These are phyloP conservation scores for Lordiphosa collinella DNA, from an alignment of 1,140 invertebrate species.

Conservation along the genomic window DNA sequence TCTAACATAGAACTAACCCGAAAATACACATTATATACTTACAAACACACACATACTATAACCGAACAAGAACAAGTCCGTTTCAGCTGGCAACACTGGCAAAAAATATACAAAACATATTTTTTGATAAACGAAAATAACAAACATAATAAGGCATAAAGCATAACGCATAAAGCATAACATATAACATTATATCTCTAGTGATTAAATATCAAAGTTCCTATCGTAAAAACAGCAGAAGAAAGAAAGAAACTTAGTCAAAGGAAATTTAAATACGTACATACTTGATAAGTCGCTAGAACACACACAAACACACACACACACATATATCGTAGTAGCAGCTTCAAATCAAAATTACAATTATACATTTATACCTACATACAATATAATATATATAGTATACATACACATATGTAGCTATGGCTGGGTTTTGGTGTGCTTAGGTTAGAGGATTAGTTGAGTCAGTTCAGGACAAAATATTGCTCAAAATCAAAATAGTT, in stretches of 20 bases:
- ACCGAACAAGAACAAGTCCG: constrained; percentile 64
- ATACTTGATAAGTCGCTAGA: constrained; percentile 25
- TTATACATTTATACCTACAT: constrained; percentile 30
- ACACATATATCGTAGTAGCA: constrained; percentile 38
- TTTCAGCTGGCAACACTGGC: constrained; percentile 73
- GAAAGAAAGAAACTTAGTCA: background rate
- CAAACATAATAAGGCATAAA: constrained; percentile 30
- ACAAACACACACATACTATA: too few relatives aligned
- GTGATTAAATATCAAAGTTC: constrained; percentile 79
- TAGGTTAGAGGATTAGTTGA: constrained; percentile 23
- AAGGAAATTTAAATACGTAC: constrained; percentile 66
- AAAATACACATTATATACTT: constrained; percentile 10
- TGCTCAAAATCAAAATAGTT: constrained; percentile 62
- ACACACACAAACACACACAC: background rate
- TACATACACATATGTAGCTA: constrained; percentile 34
- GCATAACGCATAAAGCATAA: constrained; percentile 40
- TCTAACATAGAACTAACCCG: constrained; percentile 52
- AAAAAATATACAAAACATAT: constrained; percentile 47
- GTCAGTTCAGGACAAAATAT: constrained; percentile 30
- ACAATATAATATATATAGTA: constrained; percentile 17
- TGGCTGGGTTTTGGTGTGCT: constrained; percentile 26
- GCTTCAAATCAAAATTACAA: constrained; percentile 50
- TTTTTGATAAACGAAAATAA: constrained; percentile 35
- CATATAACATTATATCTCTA: constrained; percentile 66
- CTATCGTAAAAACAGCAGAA: constrained; percentile 42